Percentiles rank a stretch among this genome's conserved stretches.
Evolutionary conservation across 2,888 invertebrate species (phyloP).

Genomic region (Neoaliturus tenellus): DNA sequence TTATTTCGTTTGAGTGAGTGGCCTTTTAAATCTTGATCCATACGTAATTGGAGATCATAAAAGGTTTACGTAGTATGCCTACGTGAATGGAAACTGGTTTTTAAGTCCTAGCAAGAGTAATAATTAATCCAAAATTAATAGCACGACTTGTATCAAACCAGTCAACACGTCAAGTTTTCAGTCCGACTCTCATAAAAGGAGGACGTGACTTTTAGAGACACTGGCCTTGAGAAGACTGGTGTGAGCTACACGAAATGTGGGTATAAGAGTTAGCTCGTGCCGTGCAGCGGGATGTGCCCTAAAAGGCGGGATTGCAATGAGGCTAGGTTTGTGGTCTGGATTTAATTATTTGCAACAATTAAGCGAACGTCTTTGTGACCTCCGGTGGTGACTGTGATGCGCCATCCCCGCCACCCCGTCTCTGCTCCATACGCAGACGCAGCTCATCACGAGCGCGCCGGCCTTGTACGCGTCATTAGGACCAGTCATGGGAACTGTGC

Average conservation of each 20-base stretch:
- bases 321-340: background rate
- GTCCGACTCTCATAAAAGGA: background rate
- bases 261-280: background rate
- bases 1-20: too few relatives aligned
- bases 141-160: too few relatives aligned
- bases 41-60: too few relatives aligned
- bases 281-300: too few relatives aligned
- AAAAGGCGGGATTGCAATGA: background rate
- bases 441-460: background rate
- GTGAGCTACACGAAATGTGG: background rate
- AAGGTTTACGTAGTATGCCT: too few relatives aligned
- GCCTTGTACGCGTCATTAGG: slow-evolving; percentile 1
- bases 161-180: background rate
- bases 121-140: too few relatives aligned
- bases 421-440: too few relatives aligned
- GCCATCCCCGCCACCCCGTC: background rate
- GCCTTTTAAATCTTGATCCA: too few relatives aligned
- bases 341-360: slow-evolving; percentile 17
- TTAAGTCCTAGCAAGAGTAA: too few relatives aligned
- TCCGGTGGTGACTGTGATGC: too few relatives aligned
- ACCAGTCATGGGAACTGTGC: background rate
- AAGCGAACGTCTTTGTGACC: background rate
- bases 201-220: background rate
- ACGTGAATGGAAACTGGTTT: too few relatives aligned
- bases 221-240: background rate